Conservation (phyloP, 2,888 invertebrate genomes). For the Zootermopsis nevadensis region DNA sequence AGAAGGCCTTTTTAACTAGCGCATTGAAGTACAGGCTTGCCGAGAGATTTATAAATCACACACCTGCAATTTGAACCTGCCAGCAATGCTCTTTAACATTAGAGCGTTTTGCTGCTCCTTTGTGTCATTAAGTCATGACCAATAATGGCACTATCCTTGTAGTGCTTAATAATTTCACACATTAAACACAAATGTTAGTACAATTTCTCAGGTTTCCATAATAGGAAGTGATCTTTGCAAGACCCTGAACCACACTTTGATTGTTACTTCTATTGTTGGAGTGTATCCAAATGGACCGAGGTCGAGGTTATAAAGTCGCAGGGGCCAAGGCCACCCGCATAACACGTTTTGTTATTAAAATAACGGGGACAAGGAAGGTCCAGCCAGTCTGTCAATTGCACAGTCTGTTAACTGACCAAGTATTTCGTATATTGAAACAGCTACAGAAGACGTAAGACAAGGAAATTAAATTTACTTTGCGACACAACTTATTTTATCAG, state of each 20-base stretch:
- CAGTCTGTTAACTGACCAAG: not conserved
- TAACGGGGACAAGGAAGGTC: constrained; percentile 33
- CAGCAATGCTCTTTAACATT: too few relatives aligned
- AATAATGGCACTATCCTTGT: too few relatives aligned
- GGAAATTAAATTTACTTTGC: too few relatives aligned
- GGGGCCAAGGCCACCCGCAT: constrained; percentile 35
- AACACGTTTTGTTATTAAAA: not conserved
- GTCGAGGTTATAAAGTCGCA: constrained; percentile 25
- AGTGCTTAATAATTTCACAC: too few relatives aligned
- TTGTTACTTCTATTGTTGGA: constrained; percentile 32
- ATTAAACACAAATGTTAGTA: not conserved
- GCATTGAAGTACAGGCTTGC: too few relatives aligned
- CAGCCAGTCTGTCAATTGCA: not conserved
- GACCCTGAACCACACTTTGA: constrained; percentile 1
- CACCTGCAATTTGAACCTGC: too few relatives aligned
- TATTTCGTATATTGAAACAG: not conserved
- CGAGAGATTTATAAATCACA: too few relatives aligned
- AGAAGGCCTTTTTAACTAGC: too few relatives aligned
- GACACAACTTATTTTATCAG: not conserved
- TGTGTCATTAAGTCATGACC: too few relatives aligned
- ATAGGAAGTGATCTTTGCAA: constrained; percentile 22
- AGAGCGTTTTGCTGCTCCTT: too few relatives aligned
- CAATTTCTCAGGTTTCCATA: not conserved
- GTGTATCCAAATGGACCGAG: constrained; percentile 42
- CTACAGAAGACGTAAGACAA: too few relatives aligned